Conservation (phyloP, 2,113 vertebrate genomes). For the Alaudala cheleensis region DNA sequence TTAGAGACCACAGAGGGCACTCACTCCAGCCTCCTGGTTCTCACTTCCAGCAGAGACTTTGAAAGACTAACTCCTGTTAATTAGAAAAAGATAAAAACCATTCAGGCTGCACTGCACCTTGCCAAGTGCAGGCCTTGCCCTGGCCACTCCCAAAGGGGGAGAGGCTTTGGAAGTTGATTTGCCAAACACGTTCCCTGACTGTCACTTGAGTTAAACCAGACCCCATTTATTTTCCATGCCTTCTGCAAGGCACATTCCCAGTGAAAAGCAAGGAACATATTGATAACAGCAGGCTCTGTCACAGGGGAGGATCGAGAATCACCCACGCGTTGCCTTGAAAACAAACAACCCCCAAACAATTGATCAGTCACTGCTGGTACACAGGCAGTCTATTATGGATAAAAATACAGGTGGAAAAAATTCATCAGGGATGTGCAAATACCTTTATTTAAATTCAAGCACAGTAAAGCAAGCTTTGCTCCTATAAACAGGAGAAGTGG, state of each 20-base stretch:
- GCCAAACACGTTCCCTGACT: not conserved
- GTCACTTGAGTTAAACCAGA: not conserved
- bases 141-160: not conserved
- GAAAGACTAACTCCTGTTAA: conserved; percentile 39
- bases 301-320: conserved; percentile 16
- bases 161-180: not conserved
- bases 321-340: conserved; percentile 35
- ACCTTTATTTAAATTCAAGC: conserved; percentile 44
- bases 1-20: not conserved
- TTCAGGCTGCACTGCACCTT: not conserved
- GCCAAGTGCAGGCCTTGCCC: not conserved
- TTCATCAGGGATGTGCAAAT: conserved; percentile 50
- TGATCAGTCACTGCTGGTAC: conserved; percentile 32
- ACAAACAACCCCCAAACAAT: conserved; percentile 55
- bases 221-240: conserved; percentile 19
- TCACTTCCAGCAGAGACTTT: not conserved
- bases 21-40: not conserved
- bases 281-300: conserved; percentile 38
- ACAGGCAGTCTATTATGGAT: conserved; percentile 21
- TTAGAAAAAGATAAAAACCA: conserved; percentile 13
- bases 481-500: not conserved
- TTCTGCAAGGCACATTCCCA: not conserved
- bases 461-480: conserved; percentile 33
- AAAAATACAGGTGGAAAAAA: conserved; percentile 54
- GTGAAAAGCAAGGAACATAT: conserved; percentile 22